A percentile compares a stretch with the other conserved stretches of the same genome.
phyloP scores from a whole-genome alignment of 2,113 vertebrate species.

The Montifringilla adamsi region DNA sequence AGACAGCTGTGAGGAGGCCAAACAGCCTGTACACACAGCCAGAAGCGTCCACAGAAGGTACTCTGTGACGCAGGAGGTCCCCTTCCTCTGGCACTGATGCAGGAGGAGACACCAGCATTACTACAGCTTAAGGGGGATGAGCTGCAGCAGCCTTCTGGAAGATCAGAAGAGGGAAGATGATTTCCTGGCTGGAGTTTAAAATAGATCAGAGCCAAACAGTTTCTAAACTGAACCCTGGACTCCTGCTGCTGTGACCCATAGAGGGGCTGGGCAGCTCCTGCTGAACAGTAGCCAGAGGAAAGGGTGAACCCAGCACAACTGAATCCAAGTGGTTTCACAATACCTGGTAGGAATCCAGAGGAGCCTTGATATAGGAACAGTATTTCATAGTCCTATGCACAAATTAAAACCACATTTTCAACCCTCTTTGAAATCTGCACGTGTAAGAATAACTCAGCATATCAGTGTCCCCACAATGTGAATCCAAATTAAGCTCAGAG shows the following conservation, averaged over 20 bases:
- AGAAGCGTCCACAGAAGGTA: neutral
- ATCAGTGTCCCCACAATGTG: neutral
- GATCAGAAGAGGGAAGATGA: neutral
- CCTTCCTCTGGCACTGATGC: conserved; percentile 47
- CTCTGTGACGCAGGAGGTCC: conserved; percentile 12
- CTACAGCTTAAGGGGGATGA: neutral
- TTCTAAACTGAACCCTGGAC: conserved; percentile 38
- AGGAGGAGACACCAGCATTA: neutral
- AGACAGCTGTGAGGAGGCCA: conserved; percentile 27
- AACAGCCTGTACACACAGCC: neutral
- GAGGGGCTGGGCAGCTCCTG: conserved; percentile 9
- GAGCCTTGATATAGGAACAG: conserved; percentile 58
- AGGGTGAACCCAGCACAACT: conserved; percentile 41
- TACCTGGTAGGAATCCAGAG: conserved; percentile 65
- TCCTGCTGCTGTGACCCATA: neutral
- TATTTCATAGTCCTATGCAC: conserved; percentile 50
- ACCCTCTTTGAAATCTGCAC: conserved; percentile 11
- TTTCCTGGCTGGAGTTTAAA: conserved; percentile 13
- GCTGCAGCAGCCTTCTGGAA: conserved; percentile 8
- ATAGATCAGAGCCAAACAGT: conserved; percentile 15
- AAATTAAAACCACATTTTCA: conserved; percentile 65
- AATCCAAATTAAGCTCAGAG: conserved; percentile 9
- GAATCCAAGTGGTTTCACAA: conserved; percentile 64
- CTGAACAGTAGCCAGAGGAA: conserved; percentile 65
- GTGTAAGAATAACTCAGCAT: neutral